These are phyloP conservation scores for Melanogrammus aeglefinus DNA, from an alignment of 2,797 vertebrate species.

Conservation along the genomic window DNA sequence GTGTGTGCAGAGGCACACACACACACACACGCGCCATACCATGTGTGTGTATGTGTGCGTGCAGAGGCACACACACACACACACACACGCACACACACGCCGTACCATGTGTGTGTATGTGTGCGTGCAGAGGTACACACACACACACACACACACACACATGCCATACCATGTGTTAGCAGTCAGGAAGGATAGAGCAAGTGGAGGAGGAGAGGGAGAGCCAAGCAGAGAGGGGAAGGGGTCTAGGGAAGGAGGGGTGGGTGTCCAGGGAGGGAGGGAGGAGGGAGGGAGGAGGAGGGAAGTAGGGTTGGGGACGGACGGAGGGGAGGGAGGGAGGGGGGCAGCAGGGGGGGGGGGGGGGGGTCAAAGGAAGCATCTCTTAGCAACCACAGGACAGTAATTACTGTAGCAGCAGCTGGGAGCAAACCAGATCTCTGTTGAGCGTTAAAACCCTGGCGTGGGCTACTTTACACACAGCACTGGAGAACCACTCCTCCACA, in stretches of 20 bases:
- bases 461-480: slow-evolving; percentile 84
- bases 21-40: slow-evolving; percentile 63
- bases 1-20: background rate
- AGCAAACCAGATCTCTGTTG: slow-evolving; percentile 91
- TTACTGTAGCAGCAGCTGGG: slow-evolving; percentile 91
- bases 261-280: slow-evolving; percentile 16
- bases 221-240: slow-evolving; percentile 40
- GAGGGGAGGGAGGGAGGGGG: slow-evolving; percentile 19
- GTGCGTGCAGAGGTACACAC: background rate
- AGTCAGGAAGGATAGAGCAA: slow-evolving; percentile 61
- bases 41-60: slow-evolving; percentile 25
- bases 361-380: slow-evolving; percentile 88
- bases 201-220: slow-evolving; percentile 50
- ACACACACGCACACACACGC: slow-evolving; percentile 49
- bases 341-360: slow-evolving; percentile 31
- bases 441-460: slow-evolving; percentile 87
- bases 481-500: slow-evolving; percentile 80
- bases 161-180: slow-evolving; percentile 75
- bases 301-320: slow-evolving; percentile 36
- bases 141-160: slow-evolving; percentile 47
- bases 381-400: slow-evolving; percentile 92
- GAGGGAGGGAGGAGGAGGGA: slow-evolving; percentile 22
- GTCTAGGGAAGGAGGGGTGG: slow-evolving; percentile 43
- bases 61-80: background rate
- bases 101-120: slow-evolving; percentile 57